phyloP scores from a whole-genome alignment of 2,888 invertebrate species.

The Adela reaumurella region DNA sequence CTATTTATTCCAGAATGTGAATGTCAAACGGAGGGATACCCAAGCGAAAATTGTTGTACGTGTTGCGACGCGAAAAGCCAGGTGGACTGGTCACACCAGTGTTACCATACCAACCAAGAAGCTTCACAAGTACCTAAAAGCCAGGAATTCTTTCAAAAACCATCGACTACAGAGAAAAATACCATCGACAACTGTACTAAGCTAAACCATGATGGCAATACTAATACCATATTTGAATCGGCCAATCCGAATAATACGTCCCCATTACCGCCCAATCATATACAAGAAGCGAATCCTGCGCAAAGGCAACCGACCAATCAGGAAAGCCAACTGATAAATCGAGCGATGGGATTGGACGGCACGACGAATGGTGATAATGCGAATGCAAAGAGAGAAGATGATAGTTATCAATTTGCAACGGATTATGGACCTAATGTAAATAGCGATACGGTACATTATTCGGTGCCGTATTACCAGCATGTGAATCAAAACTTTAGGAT shows the following conservation, averaged over 20 bases:
- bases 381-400: too few species aligned
- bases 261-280: too few species aligned
- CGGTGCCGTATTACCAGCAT: not conserved
- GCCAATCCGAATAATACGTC: too few species aligned
- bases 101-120: slow-evolving; percentile 17
- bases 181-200: too few species aligned
- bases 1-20: slow-evolving; percentile 24
- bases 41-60: slow-evolving; percentile 29
- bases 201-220: too few species aligned
- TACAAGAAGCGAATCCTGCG: too few species aligned
- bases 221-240: too few species aligned
- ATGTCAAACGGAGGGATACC: slow-evolving; percentile 25
- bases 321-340: slow-evolving; percentile 6
- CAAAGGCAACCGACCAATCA: slow-evolving; percentile 14
- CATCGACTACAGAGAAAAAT: slow-evolving; percentile 14
- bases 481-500: not conserved
- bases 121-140: not conserved
- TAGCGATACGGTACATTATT: not conserved
- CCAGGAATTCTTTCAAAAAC: slow-evolving; percentile 5
- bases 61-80: slow-evolving; percentile 14
- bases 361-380: too few species aligned
- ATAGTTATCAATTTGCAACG: not conserved
- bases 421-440: not conserved
- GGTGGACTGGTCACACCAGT: not conserved
- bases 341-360: not conserved